Conservation (phyloP, 2,888 invertebrate species). For the Germaria angustata region DNA sequence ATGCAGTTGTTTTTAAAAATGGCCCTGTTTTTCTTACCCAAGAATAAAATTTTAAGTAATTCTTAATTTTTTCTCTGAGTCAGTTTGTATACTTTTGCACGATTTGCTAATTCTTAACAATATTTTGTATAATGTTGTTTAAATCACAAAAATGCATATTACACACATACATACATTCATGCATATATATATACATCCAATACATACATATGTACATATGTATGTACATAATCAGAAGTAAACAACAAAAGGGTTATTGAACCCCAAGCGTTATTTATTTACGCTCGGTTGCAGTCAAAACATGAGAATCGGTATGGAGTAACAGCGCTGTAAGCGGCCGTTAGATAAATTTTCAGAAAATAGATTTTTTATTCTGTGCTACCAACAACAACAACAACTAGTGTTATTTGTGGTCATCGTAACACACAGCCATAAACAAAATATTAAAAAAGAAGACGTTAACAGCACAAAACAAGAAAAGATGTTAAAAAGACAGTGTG, state of each 20-base stretch:
- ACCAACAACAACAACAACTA: neutral
- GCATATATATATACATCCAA: neutral
- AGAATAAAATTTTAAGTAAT: neutral
- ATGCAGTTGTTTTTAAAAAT: neutral
- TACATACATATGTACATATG: neutral
- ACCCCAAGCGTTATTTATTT: conserved; percentile 51
- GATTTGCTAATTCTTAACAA: conserved; percentile 60
- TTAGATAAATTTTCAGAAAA: conserved; percentile 24
- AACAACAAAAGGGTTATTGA: conserved; percentile 52
- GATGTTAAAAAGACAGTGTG: conserved; percentile 47
- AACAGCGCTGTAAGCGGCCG: conserved; percentile 10
- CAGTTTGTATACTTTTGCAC: conserved; percentile 29
- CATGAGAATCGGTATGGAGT: conserved; percentile 37
- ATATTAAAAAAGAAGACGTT: conserved; percentile 18
- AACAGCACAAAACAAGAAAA: neutral
- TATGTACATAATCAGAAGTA: neutral
- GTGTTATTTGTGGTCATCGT: conserved; percentile 36
- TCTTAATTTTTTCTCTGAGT: neutral
- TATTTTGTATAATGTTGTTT: conserved; percentile 3
- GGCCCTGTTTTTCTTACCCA: neutral
- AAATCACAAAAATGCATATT: conserved; percentile 17
- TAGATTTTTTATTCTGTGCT: neutral
- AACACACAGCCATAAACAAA: conserved; percentile 37
- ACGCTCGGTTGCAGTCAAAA: conserved; percentile 63
- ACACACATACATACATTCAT: neutral